Evolutionary conservation across 2,797 vertebrate genomes (phyloP).

Genomic region (Furcifer pardalis): DNA sequence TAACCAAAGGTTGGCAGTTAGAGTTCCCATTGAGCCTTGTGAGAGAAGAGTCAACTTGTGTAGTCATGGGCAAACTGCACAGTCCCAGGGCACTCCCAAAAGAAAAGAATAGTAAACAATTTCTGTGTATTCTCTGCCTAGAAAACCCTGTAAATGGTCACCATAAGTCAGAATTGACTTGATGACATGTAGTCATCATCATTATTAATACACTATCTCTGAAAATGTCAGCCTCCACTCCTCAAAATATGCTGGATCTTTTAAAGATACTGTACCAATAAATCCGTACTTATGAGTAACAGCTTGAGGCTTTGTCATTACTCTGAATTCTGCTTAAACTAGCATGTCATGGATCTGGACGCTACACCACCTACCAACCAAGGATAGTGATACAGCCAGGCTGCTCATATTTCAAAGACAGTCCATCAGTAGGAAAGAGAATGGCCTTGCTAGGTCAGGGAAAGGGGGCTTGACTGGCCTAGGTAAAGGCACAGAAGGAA

Average conservation of each 20-base stretch:
- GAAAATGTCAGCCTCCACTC: neutral
- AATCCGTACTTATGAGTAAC: neutral
- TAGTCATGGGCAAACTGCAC: too few species aligned
- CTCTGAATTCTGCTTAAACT: neutral
- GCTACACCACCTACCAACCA: neutral
- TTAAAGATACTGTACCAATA: neutral
- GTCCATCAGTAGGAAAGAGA: neutral
- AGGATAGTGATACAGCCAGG: neutral
- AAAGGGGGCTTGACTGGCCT: neutral
- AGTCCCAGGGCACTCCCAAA: too few species aligned
- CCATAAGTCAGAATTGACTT: too few species aligned
- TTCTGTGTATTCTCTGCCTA: too few species aligned
- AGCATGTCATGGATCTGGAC: neutral
- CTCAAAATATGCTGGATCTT: neutral
- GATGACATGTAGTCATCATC: too few species aligned
- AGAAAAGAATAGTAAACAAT: too few species aligned
- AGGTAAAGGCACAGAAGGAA: neutral
- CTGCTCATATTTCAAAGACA: constrained; percentile 2
- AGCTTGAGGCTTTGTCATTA: neutral
- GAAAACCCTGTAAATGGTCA: too few species aligned
- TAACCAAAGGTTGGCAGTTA: too few species aligned
- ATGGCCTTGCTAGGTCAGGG: neutral
- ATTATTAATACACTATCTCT: neutral
- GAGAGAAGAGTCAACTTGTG: too few species aligned
- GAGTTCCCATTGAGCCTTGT: too few species aligned